These are phyloP conservation scores for Scaptomyza montana DNA, from an alignment of 1,140 invertebrate genomes.

Conservation along the genomic window DNA sequence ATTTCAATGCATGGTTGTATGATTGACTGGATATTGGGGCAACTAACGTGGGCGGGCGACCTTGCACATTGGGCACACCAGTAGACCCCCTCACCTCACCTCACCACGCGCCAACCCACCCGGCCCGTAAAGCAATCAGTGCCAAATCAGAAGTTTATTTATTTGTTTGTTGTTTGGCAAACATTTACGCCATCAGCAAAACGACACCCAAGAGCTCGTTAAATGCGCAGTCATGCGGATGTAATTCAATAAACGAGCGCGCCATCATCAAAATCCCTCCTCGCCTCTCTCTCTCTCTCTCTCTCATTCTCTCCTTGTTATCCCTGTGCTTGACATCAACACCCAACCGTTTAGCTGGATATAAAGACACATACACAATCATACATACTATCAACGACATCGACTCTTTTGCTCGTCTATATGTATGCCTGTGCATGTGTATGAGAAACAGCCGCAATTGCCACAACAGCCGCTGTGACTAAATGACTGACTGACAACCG, in stretches of 20 bases:
- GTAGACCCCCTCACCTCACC: no score
- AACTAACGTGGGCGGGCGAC: slow-evolving; percentile 8
- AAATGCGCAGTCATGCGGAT: slow-evolving; percentile 82
- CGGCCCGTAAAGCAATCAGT: slow-evolving; percentile 69
- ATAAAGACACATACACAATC: slow-evolving; percentile 6
- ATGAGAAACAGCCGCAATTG: slow-evolving; percentile 59
- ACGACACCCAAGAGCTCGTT: slow-evolving; percentile 82
- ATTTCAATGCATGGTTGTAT: slow-evolving; percentile 33
- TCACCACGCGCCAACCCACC: neutral
- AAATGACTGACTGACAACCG: slow-evolving; percentile 79
- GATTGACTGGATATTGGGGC: slow-evolving; percentile 34
- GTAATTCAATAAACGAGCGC: slow-evolving; percentile 83
- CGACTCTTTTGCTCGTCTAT: slow-evolving; percentile 1
- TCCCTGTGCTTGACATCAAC: slow-evolving; percentile 46
- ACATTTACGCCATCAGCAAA: slow-evolving; percentile 82
- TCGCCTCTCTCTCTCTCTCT: neutral
- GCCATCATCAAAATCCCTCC: slow-evolving; percentile 54
- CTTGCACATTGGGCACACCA: neutral
- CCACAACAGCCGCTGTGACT: slow-evolving; percentile 72
- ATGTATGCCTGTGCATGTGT: slow-evolving; percentile 15
- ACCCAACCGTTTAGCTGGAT: slow-evolving; percentile 68
- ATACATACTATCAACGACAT: neutral
- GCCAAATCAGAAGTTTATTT: slow-evolving; percentile 82
- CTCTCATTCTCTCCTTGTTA: slow-evolving; percentile 1
- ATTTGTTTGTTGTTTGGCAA: slow-evolving; percentile 83